Conservation (phyloP, 2,113 vertebrate species). For the Climacteris rufus region DNA sequence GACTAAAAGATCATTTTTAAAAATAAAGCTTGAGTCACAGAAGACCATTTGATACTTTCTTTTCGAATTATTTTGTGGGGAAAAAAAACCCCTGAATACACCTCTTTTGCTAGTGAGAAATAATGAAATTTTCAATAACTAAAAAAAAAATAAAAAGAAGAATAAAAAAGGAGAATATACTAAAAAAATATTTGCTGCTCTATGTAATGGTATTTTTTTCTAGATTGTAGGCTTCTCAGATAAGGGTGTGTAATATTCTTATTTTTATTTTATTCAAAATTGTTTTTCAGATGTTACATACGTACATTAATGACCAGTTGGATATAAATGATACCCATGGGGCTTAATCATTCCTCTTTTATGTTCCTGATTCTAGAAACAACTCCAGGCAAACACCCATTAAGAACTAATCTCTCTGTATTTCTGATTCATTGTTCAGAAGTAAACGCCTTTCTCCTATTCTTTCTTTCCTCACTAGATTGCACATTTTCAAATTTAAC, state of each 20-base stretch:
- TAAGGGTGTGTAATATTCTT: accelerated
- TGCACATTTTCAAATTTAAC: neutral
- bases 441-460: neutral
- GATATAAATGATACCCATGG: neutral
- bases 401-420: neutral
- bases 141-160: accelerated
- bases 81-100: neutral
- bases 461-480: neutral
- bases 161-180: accelerated
- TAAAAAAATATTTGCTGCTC: neutral
- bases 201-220: neutral
- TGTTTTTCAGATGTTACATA: neutral
- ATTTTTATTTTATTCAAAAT: neutral
- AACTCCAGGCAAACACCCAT: neutral
- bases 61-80: neutral
- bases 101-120: neutral
- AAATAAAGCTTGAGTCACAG: neutral
- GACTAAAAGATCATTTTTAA: neutral
- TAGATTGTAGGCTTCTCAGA: neutral
- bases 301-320: neutral
- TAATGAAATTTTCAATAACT: neutral
- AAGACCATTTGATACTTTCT: neutral
- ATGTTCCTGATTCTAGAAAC: neutral
- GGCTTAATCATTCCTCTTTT: neutral
- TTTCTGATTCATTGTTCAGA: neutral